phyloP scores from a whole-genome alignment of 2,113 vertebrate species.

The Hucho hucho region DNA sequence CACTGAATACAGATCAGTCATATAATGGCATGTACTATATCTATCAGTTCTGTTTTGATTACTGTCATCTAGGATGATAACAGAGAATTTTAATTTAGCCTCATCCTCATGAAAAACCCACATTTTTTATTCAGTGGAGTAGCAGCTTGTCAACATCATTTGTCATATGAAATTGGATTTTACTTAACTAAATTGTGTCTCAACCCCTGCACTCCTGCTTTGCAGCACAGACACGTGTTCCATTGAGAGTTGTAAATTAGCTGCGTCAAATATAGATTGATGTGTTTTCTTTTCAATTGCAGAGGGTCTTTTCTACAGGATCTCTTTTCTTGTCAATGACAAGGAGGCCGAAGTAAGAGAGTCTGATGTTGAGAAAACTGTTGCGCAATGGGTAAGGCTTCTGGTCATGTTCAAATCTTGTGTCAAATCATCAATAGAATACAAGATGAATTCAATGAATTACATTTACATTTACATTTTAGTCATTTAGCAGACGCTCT shows the following conservation, averaged over 20 bases:
- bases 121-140: neutral
- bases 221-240: constrained; percentile 39
- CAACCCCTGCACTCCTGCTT: constrained; percentile 58
- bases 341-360: constrained; percentile 48
- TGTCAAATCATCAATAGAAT: neutral
- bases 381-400: constrained; percentile 82
- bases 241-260: neutral
- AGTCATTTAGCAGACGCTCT: too few relatives aligned
- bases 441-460: neutral
- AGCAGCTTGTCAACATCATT: constrained; percentile 3
- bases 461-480: too few relatives aligned
- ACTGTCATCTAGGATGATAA: neutral
- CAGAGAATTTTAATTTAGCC: too few relatives aligned
- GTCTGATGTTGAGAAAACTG: constrained; percentile 65
- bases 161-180: constrained; percentile 13
- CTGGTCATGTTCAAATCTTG: neutral
- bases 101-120: neutral
- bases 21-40: neutral
- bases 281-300: constrained; percentile 44
- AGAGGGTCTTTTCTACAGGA: constrained; percentile 85
- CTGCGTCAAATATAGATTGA: neutral
- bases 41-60: neutral
- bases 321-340: constrained; percentile 73
- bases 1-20: neutral
- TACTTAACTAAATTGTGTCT: constrained; percentile 6